These are phyloP conservation scores for Orius insidiosus DNA, from an alignment of 1,140 invertebrate genomes.

Conservation along the genomic window DNA sequence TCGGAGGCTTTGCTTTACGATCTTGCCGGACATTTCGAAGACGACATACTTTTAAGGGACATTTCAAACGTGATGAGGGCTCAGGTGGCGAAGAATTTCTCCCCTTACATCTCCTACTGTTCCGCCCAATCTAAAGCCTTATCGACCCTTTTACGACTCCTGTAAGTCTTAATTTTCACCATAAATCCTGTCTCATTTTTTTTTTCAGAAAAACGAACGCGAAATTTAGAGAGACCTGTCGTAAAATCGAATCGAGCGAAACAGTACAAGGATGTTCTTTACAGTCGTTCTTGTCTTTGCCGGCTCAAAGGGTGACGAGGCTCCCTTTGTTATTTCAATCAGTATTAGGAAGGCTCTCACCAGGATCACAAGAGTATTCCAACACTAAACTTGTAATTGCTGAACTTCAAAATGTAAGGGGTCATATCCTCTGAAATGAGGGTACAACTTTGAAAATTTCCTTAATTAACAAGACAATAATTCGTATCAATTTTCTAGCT, in stretches of 20 bases:
- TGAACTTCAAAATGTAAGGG: too few relatives aligned
- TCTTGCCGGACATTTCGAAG: constrained; percentile 74
- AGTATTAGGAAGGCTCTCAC: constrained; percentile 6
- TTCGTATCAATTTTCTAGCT: too few relatives aligned
- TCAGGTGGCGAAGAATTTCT: constrained; percentile 62
- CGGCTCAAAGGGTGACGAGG: constrained; percentile 14
- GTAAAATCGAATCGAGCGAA: background rate
- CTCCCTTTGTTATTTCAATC: constrained; percentile 13
- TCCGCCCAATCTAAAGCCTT: constrained; percentile 79
- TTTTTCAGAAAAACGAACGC: too few relatives aligned
- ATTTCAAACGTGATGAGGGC: constrained; percentile 65
- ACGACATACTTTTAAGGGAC: constrained; percentile 59
- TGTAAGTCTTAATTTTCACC: constrained; percentile 28
- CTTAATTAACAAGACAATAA: too few relatives aligned
- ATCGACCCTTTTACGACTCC: constrained; percentile 53
- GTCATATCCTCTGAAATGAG: too few relatives aligned
- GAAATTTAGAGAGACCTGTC: too few relatives aligned
- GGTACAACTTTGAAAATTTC: too few relatives aligned
- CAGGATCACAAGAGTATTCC: too few relatives aligned
- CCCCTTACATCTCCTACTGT: constrained; percentile 77
- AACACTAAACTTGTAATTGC: too few relatives aligned
- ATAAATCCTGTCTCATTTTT: too few relatives aligned
- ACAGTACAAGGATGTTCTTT: constrained; percentile 12
- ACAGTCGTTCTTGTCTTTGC: constrained; percentile 13
- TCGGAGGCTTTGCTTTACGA: constrained; percentile 67